A percentile compares a stretch with the other conserved stretches of the same genome.
These are phyloP conservation scores for Scopus umbretta DNA, from an alignment of 2,113 vertebrate genomes.

Conservation along the genomic window DNA sequence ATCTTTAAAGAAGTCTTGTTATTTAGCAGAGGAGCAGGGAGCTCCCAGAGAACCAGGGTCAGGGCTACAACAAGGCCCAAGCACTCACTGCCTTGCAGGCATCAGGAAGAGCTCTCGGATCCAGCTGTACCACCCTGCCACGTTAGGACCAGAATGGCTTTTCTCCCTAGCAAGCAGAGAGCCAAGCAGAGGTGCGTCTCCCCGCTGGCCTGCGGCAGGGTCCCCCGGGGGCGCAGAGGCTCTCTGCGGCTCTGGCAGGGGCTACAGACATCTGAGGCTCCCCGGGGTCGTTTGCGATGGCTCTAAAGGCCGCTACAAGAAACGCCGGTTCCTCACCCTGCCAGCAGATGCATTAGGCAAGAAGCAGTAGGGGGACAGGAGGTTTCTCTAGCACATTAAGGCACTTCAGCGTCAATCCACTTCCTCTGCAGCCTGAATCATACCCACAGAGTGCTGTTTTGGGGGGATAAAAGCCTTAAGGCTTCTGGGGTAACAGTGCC, in stretches of 20 bases:
- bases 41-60: neutral
- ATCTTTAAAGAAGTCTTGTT: neutral
- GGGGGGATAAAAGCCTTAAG: conserved; percentile 14
- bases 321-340: neutral
- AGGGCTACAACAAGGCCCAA: neutral
- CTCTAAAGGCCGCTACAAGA: neutral
- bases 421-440: neutral
- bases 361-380: neutral
- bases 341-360: conserved; percentile 7
- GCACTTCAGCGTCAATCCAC: conserved; percentile 25
- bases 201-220: neutral
- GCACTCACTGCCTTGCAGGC: neutral
- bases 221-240: neutral
- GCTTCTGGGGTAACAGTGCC: neutral
- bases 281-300: neutral
- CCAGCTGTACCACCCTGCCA: neutral
- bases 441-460: neutral
- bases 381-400: conserved; percentile 17
- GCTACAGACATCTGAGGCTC: neutral
- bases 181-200: neutral
- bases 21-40: neutral
- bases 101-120: neutral
- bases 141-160: neutral
- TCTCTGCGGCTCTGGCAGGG: neutral
- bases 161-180: neutral